Evolutionary conservation across 2,888 invertebrate genomes (phyloP).

Genomic region (Oligia strigilis): DNA sequence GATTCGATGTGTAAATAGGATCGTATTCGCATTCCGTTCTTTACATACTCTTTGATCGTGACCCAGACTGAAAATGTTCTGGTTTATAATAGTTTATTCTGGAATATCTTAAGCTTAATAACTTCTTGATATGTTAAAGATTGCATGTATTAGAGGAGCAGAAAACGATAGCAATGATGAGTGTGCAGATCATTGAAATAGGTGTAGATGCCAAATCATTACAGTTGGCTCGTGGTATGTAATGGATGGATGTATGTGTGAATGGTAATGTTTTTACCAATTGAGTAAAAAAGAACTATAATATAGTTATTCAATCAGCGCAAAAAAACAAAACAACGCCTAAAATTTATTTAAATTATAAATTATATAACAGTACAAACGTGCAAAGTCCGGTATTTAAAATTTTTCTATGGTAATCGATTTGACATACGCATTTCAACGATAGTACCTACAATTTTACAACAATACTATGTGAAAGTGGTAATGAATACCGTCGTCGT

Average conservation of each 20-base stretch:
- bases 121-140: not conserved
- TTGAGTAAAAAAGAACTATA: not conserved
- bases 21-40: not conserved
- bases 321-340: not conserved
- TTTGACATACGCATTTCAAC: constrained; percentile 5
- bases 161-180: not conserved
- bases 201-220: not conserved
- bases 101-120: constrained; percentile 1
- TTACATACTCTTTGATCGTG: not conserved
- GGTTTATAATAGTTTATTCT: not conserved
- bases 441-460: not conserved
- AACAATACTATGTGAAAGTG: constrained; percentile 6
- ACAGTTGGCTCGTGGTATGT: too few relatives aligned
- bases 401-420: constrained; percentile 8
- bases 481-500: not conserved
- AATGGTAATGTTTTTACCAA: not conserved
- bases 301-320: not conserved
- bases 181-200: not conserved
- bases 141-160: not conserved
- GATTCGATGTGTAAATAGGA: not conserved
- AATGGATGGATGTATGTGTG: too few relatives aligned
- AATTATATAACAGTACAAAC: constrained; percentile 2
- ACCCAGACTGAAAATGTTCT: constrained; percentile 4
- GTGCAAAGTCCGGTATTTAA: not conserved
- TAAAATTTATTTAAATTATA: not conserved